Conservation (phyloP, 2,113 vertebrate species). For the Ceuthmochares aereus region DNA sequence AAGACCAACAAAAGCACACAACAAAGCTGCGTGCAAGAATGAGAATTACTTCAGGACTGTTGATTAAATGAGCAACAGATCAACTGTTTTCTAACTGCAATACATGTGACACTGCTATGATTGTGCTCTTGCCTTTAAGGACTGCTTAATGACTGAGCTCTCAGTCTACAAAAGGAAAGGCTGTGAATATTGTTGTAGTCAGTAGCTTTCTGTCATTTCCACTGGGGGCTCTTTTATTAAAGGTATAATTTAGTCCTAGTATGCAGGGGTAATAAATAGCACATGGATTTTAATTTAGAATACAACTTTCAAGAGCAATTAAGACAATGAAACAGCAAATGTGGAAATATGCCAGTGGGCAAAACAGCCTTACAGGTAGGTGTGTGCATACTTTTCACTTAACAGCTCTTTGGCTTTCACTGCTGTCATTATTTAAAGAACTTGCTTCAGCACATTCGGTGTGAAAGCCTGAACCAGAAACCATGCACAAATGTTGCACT, state of each 20-base stretch:
- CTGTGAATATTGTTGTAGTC: not conserved
- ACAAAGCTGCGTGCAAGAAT: not conserved
- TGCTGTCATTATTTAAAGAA: not conserved
- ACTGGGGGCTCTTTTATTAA: not conserved
- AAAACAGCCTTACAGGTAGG: not conserved
- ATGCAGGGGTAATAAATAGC: not conserved
- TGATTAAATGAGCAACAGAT: not conserved
- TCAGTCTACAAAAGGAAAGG: not conserved
- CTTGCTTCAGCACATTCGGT: not conserved
- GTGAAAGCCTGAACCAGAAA: not conserved
- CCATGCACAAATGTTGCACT: not conserved
- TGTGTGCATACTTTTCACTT: not conserved
- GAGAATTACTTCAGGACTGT: not conserved
- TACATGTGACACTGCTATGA: not conserved
- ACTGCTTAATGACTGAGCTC: not conserved
- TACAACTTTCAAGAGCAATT: not conserved
- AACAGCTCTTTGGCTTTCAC: not conserved
- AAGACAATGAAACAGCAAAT: not conserved
- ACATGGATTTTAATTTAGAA: not conserved
- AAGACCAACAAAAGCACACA: not conserved
- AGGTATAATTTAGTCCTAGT: not conserved
- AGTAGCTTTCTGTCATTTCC: not conserved
- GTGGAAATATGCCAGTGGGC: not conserved
- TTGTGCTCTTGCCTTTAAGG: not conserved
- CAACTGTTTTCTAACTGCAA: fast-evolving